Evolutionary conservation across 2,888 invertebrate species (phyloP).

Genomic region (Dicyrtoma fusca): DNA sequence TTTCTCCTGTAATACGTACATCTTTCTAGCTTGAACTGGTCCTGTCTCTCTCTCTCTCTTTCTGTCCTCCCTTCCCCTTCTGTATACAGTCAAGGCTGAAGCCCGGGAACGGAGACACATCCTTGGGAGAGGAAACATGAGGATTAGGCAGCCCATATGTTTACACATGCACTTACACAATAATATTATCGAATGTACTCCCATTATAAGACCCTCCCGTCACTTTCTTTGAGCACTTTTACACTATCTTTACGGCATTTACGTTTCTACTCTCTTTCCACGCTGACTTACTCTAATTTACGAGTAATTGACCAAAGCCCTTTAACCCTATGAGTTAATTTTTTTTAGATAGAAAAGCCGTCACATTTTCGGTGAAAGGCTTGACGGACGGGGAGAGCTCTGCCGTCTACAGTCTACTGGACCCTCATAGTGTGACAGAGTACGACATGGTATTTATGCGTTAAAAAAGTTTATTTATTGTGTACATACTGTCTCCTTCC

Average conservation of each 20-base stretch:
- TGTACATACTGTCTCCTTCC: not conserved
- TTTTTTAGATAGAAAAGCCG: no score
- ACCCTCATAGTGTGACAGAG: no score
- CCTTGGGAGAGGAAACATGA: no score
- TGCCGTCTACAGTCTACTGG: no score
- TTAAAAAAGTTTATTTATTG: not conserved
- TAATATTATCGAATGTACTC: constrained; percentile 8
- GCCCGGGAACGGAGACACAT: no score
- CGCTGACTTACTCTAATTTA: constrained; percentile 10
- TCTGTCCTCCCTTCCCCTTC: not conserved
- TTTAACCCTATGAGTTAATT: constrained; percentile 11
- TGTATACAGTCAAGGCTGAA: no score
- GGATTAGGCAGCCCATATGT: not conserved
- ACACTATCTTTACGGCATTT: constrained; percentile 12
- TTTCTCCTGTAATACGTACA: constrained; percentile 29
- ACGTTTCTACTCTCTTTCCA: not conserved
- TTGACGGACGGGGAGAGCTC: no score
- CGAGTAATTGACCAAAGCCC: constrained; percentile 21
- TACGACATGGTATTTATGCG: no score
- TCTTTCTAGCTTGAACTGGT: not conserved
- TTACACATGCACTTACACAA: constrained; percentile 13
- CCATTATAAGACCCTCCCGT: constrained; percentile 23
- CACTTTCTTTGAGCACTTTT: constrained; percentile 23
- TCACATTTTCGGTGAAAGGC: no score
- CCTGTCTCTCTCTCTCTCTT: not conserved